Evolutionary conservation across 2,888 invertebrate genomes (phyloP), one percentile per base, ranked within the genome.

Genomic region (Altica lythri): DNA sequence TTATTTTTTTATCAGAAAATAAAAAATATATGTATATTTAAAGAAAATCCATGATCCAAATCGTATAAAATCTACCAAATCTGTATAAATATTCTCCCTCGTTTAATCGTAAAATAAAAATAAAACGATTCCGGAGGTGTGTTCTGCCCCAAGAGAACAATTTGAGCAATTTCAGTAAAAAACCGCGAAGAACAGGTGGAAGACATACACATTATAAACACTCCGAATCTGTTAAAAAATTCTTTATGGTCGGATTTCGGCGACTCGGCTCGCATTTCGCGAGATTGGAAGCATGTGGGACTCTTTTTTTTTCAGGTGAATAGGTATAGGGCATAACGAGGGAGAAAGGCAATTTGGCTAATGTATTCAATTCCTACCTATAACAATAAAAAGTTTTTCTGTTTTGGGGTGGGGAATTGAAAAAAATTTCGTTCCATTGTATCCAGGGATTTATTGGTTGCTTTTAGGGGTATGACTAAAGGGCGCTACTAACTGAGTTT

Each of bases 111-210:
- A 51, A 57, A 57, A 54, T 46, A 54, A 40, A 51, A 43, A 32
- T 29, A 19, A 30, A 29, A 18, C 29, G 44, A 34, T 29, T 53
- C 30, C 37, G 32, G 44, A 46, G 51, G 51, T 46, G 22, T 48
- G 32, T 29, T 16, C 10, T 10, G 19, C 62, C 59, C 60, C 37
- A 25, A 56, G 65, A 51, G 60, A 55, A 57, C 59, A 53, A 60
- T 65, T 65, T 43, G 49, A 18, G 57, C 57, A 51, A 62, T 64
- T 65, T 43, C 53, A 27, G 42, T 48, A 48, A 56, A 60, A 62
- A 59, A 57, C 57, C 58, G 60, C 61, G 65, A 68, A 49, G 69
- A 72, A 72, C 71, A 72, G 72, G 73, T 72, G 72, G 70, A 69
- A 69, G 65, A 67, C 65, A 67, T 65, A 58, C 68, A 68, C 68